These are phyloP conservation scores for Metopia argyrocephala DNA, from an alignment of 2,888 invertebrate genomes.

Conservation along the genomic window DNA sequence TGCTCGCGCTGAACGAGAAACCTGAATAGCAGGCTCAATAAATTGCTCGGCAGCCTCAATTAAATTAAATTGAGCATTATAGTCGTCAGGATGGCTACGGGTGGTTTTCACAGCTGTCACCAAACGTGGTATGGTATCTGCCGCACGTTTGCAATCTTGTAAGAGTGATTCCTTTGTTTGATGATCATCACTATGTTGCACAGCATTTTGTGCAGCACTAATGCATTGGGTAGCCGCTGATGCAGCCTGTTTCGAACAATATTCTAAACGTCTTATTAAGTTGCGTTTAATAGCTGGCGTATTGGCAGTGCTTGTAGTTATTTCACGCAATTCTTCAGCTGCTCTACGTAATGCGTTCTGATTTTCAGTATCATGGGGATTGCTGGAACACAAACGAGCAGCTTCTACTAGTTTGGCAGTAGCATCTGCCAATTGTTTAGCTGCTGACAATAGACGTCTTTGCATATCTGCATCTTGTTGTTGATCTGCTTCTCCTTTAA, in stretches of 20 bases:
- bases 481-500: constrained; percentile 95
- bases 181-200: constrained; percentile 82
- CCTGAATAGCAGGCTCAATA: constrained; percentile 85
- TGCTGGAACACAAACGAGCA: constrained; percentile 93
- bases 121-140: constrained; percentile 88
- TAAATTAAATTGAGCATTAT: constrained; percentile 87
- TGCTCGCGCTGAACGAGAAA: constrained; percentile 87
- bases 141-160: constrained; percentile 86
- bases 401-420: constrained; percentile 98
- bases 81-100: constrained; percentile 84
- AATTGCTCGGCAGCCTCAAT: constrained; percentile 92
- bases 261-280: constrained; percentile 84
- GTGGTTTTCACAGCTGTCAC: constrained; percentile 88
- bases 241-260: constrained; percentile 91
- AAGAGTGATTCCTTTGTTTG: constrained; percentile 84
- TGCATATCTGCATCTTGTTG: constrained; percentile 93
- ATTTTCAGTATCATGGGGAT: constrained; percentile 89
- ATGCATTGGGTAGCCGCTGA: constrained; percentile 94
- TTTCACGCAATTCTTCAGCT: constrained; percentile 95
- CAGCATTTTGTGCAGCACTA: constrained; percentile 90
- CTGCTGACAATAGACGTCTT: constrained; percentile 93
- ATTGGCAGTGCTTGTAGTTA: constrained; percentile 90
- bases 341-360: constrained; percentile 92
- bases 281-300: constrained; percentile 86
- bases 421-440: constrained; percentile 96